These are phyloP conservation scores for Galleria mellonella DNA, from an alignment of 1,140 invertebrate species.

Conservation along the genomic window DNA sequence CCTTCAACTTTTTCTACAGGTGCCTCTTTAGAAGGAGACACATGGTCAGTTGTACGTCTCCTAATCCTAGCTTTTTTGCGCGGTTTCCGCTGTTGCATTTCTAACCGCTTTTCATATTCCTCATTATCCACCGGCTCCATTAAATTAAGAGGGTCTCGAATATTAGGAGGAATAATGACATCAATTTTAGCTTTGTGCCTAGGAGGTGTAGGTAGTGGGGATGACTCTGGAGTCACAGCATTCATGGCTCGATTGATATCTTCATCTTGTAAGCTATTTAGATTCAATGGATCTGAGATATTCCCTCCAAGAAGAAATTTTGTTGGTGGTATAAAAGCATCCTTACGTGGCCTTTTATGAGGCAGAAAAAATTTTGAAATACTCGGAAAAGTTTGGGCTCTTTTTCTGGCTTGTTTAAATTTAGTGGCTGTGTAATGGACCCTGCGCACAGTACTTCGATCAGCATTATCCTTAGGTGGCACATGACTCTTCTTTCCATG, in stretches of 20 bases:
- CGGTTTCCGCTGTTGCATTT: constrained; percentile 78
- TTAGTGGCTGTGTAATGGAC: constrained; percentile 57
- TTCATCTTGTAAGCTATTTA: constrained; percentile 93
- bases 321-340: constrained; percentile 86
- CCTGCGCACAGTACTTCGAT: constrained; percentile 52
- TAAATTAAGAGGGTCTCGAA: constrained; percentile 92
- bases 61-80: constrained; percentile 76
- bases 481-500: constrained; percentile 61
- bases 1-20: constrained; percentile 33
- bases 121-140: constrained; percentile 86
- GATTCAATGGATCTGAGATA: constrained; percentile 94
- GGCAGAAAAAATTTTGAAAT: constrained; percentile 77
- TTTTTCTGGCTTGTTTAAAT: constrained; percentile 62
- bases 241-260: constrained; percentile 90
- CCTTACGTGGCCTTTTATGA: constrained; percentile 82
- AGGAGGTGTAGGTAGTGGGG: constrained; percentile 90
- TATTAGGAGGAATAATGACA: constrained; percentile 94
- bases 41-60: constrained; percentile 75
- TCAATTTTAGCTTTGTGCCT: constrained; percentile 88
- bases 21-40: constrained; percentile 26
- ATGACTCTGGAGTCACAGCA: constrained; percentile 90
- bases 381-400: constrained; percentile 64
- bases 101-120: constrained; percentile 85
- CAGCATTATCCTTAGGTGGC: constrained; percentile 48
- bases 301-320: constrained; percentile 97